Percentiles rank a stretch among this genome's conserved stretches.
These are phyloP conservation scores for Scylla paramamosain DNA, from an alignment of 1,140 invertebrate genomes.

Conservation along the genomic window DNA sequence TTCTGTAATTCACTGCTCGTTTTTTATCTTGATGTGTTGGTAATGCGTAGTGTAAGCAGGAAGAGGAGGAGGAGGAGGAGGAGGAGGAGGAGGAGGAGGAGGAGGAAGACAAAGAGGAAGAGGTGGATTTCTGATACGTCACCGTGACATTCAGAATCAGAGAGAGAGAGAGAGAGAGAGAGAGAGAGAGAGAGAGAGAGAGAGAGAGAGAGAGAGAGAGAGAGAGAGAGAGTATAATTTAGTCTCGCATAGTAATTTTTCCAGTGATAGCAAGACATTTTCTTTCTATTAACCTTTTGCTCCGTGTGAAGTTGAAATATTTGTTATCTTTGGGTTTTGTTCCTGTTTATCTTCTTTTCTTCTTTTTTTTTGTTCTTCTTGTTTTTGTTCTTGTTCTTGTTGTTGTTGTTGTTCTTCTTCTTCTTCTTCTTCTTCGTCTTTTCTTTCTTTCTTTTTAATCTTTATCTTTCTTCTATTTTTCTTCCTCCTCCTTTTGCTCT, in stretches of 20 bases:
- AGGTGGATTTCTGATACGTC: not conserved
- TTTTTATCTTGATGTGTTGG: too few species aligned
- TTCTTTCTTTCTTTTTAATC: not conserved
- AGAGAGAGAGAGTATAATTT: not conserved
- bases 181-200: constrained; percentile 44
- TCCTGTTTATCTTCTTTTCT: not conserved
- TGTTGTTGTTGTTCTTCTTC: not conserved
- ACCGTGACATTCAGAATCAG: not conserved
- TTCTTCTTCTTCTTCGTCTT: not conserved
- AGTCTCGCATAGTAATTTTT: not conserved
- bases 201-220: constrained; percentile 34
- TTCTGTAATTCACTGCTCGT: too few species aligned
- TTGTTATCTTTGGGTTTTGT: not conserved
- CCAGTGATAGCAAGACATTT: not conserved
- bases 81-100: too few species aligned
- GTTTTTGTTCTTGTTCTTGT: too few species aligned
- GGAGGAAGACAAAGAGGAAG: too few species aligned
- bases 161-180: constrained; percentile 29
- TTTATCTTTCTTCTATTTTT: not conserved
- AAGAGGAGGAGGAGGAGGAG: too few species aligned
- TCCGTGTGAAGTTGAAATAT: not conserved
- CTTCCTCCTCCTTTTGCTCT: not conserved
- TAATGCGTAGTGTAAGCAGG: too few species aligned
- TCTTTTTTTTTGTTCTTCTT: not conserved
- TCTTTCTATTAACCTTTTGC: not conserved